phyloP scores from a whole-genome alignment of 2,113 vertebrate genomes.

The Rhinolophus sinicus region DNA sequence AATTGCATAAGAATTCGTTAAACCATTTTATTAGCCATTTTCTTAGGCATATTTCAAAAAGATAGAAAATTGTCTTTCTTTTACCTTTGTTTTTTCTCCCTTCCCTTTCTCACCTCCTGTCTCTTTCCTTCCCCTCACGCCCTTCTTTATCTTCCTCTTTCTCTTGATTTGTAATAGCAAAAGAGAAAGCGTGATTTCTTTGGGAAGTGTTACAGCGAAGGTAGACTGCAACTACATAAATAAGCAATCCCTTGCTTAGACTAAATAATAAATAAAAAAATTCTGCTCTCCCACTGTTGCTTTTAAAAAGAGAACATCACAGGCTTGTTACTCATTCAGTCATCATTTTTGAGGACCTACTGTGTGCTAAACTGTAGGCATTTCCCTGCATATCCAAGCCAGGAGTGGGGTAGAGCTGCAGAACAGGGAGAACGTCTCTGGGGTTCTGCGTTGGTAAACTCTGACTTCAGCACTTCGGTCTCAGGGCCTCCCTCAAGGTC shows the following conservation, averaged over 20 bases:
- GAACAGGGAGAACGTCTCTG: neutral
- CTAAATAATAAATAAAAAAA: neutral
- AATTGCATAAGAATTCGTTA: conserved; percentile 51
- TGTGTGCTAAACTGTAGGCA: neutral
- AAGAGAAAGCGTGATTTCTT: neutral
- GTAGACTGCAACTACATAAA: neutral
- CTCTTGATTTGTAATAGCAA: neutral
- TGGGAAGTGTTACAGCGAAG: neutral
- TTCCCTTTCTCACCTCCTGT: neutral
- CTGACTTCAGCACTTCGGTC: neutral
- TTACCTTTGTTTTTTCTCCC: neutral
- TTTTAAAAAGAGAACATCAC: neutral
- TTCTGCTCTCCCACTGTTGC: neutral
- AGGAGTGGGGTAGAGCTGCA: neutral
- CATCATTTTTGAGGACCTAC: neutral
- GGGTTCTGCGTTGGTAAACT: no score
- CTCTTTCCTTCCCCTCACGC: neutral
- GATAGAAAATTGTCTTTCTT: neutral
- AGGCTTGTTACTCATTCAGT: neutral
- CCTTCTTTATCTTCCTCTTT: neutral
- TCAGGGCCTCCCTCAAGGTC: neutral
- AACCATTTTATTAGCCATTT: conserved; percentile 10
- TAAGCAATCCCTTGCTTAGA: neutral
- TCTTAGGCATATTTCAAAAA: conserved; percentile 17
- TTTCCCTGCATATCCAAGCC: neutral